phyloP scores from a whole-genome alignment of 2,113 vertebrate genomes.

The Girardinichthys multiradiatus region DNA sequence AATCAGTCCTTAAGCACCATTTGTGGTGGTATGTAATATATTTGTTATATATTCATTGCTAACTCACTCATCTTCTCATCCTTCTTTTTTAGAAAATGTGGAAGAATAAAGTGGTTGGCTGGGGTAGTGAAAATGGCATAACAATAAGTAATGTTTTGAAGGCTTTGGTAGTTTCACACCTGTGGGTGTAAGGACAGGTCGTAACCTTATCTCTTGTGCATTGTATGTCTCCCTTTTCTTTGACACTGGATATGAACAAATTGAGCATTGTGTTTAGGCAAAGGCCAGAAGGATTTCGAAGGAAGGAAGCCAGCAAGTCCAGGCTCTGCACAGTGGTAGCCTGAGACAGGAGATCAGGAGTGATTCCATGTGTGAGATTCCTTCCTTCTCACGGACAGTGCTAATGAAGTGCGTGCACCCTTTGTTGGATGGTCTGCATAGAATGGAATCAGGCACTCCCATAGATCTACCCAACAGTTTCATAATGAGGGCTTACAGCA shows the following conservation, averaged over 20 bases:
- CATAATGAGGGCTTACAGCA: conserved; percentile 1
- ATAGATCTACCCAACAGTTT: conserved; percentile 34
- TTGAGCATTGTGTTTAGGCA: conserved; percentile 81
- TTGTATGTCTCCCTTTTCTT: conserved; percentile 78
- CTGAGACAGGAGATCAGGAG: conserved; percentile 71
- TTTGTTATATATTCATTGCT: conserved; percentile 46
- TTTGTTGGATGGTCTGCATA: conserved; percentile 62
- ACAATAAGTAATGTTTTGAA: conserved; percentile 75
- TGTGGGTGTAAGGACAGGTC: conserved; percentile 83
- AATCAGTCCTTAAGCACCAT: conserved; percentile 49
- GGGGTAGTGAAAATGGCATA: conserved; percentile 10
- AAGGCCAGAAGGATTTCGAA: conserved; percentile 67
- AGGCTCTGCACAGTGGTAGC: conserved; percentile 73
- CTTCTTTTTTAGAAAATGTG: conserved; percentile 23
- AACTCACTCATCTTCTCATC: conserved; percentile 34
- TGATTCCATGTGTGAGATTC: conserved; percentile 77
- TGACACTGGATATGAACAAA: conserved; percentile 82
- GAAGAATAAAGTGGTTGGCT: neutral
- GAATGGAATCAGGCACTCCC: conserved; percentile 28
- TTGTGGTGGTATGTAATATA: conserved; percentile 38
- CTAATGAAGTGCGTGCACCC: conserved; percentile 76
- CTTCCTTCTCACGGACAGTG: conserved; percentile 76
- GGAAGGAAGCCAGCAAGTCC: conserved; percentile 67
- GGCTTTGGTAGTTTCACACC: conserved; percentile 79
- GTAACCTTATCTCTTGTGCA: conserved; percentile 85